Base-by-base conservation (phyloP, 2,797 vertebrate species). In the Cynodonichthys magdalenae region DNA sequence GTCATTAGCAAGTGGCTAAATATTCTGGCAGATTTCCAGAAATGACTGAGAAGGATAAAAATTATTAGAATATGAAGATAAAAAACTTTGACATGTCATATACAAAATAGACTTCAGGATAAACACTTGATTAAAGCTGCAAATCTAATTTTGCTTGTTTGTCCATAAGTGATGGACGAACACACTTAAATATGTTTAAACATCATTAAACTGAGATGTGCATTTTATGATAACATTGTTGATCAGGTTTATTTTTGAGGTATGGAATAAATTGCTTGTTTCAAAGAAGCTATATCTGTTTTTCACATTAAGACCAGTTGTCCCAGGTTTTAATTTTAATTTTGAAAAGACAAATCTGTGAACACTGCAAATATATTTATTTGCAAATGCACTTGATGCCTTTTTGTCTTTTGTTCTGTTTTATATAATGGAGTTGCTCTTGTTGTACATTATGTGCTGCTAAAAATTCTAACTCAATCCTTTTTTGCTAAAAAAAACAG, bases 281-380 rank as follows among this genome's bases (percentile, higher is more conserved):
- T 19, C n/a, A 19, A 15, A 55, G 27, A 17, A 48, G 3, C 15
- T 19, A 20, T 7, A 31, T 29, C 44, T 56, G 45, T 29, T 57
- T 50, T 58, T 58, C 15, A 27, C 15, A 45, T 28, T 15, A 11
- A 46, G 12, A 46, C n/a, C 4, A 14, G 46, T 57, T 57, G 55
- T 57, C 39, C 55, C 42, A 46, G 15, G 15, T 58, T 46, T 41
- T 19, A 20, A 53, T 27, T 53, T 53, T 15, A 20, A 53, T 34
- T 3, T 28, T 41, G 29, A 52, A 61, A 44, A 62, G n/a, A 52
- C 36, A 29, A 44, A 62, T 52, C 36, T 62, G n/a, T 28, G 17
- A 42, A 29, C 49, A 31, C 6, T 18, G 51, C n/a, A 27, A 28
- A 39, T 5, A 29, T 12, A 34, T 63, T 46, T 53, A 39, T 17